Conservation (phyloP, 2,888 invertebrate genomes). For the Coenonympha arcania region DNA sequence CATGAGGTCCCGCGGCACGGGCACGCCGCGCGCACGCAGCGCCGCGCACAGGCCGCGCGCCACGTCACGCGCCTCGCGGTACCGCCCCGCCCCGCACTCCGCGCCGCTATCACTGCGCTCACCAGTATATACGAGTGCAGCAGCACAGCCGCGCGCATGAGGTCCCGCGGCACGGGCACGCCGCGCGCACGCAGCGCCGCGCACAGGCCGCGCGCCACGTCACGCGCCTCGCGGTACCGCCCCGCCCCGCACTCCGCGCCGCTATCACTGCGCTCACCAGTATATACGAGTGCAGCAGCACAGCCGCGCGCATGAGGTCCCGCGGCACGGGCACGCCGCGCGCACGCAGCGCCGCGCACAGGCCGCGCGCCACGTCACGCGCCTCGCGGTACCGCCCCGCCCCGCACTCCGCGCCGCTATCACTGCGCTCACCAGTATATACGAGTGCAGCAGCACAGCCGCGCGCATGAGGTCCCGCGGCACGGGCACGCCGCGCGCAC, state of each 20-base stretch:
- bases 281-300: slow-evolving; percentile 94
- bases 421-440: slow-evolving; percentile 77
- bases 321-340: slow-evolving; percentile 88
- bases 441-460: slow-evolving; percentile 92
- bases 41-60: slow-evolving; percentile 94
- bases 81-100: slow-evolving; percentile 88
- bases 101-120: slow-evolving; percentile 83
- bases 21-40: slow-evolving; percentile 84
- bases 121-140: slow-evolving; percentile 91
- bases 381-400: slow-evolving; percentile 94
- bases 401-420: slow-evolving; percentile 89
- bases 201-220: slow-evolving; percentile 94
- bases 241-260: slow-evolving; percentile 86
- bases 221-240: slow-evolving; percentile 95
- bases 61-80: slow-evolving; percentile 95
- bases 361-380: slow-evolving; percentile 94
- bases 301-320: slow-evolving; percentile 90
- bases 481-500: slow-evolving; percentile 84
- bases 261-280: slow-evolving; percentile 80
- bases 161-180: slow-evolving; percentile 89
- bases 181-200: slow-evolving; percentile 86
- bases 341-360: slow-evolving; percentile 88
- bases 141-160: slow-evolving; percentile 88
- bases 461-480: slow-evolving; percentile 92
- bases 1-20: slow-evolving; percentile 91